Evolutionary conservation across 2,888 invertebrate species (phyloP).

Genomic region (Coremacera marginata): DNA sequence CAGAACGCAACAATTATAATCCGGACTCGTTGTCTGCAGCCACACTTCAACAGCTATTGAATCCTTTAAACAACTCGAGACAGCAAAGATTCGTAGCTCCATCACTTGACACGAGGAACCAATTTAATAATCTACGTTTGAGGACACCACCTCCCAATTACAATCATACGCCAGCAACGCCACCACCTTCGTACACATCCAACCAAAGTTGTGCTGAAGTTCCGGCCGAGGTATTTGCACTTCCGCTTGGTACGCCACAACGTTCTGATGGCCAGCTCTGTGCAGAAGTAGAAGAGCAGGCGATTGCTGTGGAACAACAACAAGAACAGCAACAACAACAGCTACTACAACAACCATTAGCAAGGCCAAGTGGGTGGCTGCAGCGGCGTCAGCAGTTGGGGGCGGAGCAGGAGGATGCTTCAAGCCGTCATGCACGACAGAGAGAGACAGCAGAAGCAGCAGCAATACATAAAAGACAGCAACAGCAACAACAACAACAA

Average conservation of each 20-base stretch:
- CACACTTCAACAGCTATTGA: constrained; percentile 17
- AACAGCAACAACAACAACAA: constrained; percentile 52
- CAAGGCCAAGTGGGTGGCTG: neutral
- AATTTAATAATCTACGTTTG: constrained; percentile 49
- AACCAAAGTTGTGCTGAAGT: neutral
- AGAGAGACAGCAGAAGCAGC: constrained; percentile 39
- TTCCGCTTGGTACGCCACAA: neutral
- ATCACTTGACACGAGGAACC: constrained; percentile 39
- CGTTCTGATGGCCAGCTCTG: constrained; percentile 8
- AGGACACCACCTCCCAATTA: constrained; percentile 59
- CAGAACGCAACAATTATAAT: constrained; percentile 43
- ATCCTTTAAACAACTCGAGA: constrained; percentile 32
- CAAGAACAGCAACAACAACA: neutral
- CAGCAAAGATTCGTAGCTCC: constrained; percentile 30
- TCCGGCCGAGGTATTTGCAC: constrained; percentile 2
- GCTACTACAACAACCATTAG: neutral
- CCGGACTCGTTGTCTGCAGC: constrained; percentile 2
- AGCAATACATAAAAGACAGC: constrained; percentile 37
- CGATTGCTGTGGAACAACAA: neutral
- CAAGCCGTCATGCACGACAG: constrained; percentile 30
- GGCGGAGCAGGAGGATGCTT: constrained; percentile 29
- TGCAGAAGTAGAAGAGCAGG: constrained; percentile 24
- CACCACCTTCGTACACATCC: constrained; percentile 63
- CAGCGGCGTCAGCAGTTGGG: neutral
- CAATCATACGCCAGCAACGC: constrained; percentile 60